These are phyloP conservation scores for Lasioglossum figueresi DNA, from an alignment of 2,888 invertebrate species.

Conservation along the genomic window DNA sequence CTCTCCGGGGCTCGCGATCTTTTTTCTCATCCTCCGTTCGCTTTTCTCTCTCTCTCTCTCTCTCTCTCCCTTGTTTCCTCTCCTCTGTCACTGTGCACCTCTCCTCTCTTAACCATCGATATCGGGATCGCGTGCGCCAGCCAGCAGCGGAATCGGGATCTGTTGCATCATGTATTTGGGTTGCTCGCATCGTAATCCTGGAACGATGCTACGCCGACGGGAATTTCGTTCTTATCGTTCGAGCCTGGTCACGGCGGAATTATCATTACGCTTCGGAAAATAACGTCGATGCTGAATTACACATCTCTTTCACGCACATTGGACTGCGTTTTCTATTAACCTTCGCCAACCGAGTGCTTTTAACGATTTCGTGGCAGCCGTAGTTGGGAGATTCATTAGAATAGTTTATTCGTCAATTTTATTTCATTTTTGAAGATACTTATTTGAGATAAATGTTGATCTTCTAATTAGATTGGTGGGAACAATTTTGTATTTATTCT, in stretches of 20 bases:
- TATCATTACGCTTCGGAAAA: constrained; percentile 22
- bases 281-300: not conserved
- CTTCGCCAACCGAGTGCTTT: not conserved
- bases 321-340: not conserved
- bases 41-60: not conserved
- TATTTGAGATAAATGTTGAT: not conserved
- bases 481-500: not conserved
- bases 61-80: not conserved
- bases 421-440: not conserved
- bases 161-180: constrained; percentile 58
- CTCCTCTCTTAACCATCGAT: constrained; percentile 41
- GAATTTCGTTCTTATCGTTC: constrained; percentile 18
- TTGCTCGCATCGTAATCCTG: constrained; percentile 47
- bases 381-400: not conserved
- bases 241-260: constrained; percentile 18
- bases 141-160: constrained; percentile 50
- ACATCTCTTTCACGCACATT: not conserved
- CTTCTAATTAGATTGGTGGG: not conserved
- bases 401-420: not conserved
- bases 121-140: constrained; percentile 39
- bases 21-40: constrained; percentile 41
- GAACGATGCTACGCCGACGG: constrained; percentile 22
- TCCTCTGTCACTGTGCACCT: not conserved
- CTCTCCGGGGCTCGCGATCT: constrained; percentile 32
- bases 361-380: not conserved